Conservation (phyloP, 1,140 invertebrate species). For the Dendrolimus punctatus region DNA sequence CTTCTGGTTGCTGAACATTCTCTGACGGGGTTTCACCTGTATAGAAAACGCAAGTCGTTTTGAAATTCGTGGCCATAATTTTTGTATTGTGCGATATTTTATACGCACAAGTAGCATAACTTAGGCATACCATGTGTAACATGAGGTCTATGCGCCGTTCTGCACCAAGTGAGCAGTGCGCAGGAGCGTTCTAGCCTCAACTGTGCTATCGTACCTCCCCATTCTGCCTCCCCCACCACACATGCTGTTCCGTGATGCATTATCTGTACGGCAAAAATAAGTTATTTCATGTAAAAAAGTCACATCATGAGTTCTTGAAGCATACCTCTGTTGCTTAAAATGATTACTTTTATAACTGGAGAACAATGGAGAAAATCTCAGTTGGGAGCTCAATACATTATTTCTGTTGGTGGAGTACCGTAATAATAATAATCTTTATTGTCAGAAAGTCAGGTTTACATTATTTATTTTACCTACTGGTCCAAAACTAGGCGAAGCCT, state of each 20-base stretch:
- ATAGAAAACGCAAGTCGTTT: slow-evolving; percentile 22
- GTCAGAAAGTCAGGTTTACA: no score
- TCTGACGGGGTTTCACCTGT: slow-evolving; percentile 71
- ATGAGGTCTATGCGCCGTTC: slow-evolving; percentile 83
- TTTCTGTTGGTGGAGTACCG: no score
- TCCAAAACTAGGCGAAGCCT: no score
- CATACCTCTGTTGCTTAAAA: no score
- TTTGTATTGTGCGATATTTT: background rate
- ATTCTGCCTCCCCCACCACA: slow-evolving; percentile 88
- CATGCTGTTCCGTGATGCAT: slow-evolving; percentile 90
- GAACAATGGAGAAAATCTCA: no score
- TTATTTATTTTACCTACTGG: no score
- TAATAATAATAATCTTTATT: no score
- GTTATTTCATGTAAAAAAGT: no score
- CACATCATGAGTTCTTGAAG: no score
- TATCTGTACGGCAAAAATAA: slow-evolving; percentile 67
- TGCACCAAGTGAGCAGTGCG: slow-evolving; percentile 88
- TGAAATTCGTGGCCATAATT: background rate
- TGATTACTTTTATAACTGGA: no score
- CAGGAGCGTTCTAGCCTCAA: slow-evolving; percentile 89
- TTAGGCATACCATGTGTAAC: slow-evolving; percentile 27
- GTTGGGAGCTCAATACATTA: no score
- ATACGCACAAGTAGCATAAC: slow-evolving; percentile 1
- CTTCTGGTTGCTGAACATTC: slow-evolving; percentile 54
- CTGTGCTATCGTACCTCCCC: slow-evolving; percentile 80